A percentile compares a stretch with the other conserved stretches of the same genome.
Conservation (phyloP, 2,797 vertebrate genomes). For the Gambelia wislizenii region DNA sequence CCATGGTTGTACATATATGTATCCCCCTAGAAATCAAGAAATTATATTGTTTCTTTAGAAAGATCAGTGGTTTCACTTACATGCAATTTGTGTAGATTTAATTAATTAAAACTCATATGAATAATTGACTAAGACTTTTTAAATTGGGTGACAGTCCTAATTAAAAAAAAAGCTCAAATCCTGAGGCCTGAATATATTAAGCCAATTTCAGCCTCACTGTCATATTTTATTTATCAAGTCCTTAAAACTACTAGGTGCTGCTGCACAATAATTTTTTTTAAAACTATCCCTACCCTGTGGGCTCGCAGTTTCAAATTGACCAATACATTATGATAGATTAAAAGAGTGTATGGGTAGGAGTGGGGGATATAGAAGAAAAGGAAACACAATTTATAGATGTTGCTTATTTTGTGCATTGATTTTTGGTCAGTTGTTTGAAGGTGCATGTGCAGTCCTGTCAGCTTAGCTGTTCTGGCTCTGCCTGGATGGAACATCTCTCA, state of each 20-base stretch:
- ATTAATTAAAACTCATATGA: not conserved
- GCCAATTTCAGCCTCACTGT: not conserved
- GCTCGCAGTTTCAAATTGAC: not conserved
- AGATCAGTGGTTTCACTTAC: not conserved
- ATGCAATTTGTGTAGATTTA: not conserved
- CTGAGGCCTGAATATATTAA: not conserved
- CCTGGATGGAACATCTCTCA: not conserved
- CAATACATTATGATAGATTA: not conserved
- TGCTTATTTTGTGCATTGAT: not conserved
- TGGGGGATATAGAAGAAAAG: not conserved
- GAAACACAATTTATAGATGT: not conserved
- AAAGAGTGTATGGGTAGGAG: not conserved
- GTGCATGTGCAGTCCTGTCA: not conserved
- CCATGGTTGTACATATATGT: not conserved
- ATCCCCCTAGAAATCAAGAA: not conserved
- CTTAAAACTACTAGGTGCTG: conserved; percentile 1
- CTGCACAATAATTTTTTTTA: not conserved
- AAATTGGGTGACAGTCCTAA: not conserved
- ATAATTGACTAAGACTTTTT: not conserved
- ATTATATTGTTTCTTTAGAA: not conserved
- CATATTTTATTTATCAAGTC: conserved; percentile 7
- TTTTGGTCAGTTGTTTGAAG: not conserved
- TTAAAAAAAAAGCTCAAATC: not conserved
- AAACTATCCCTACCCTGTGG: not conserved
- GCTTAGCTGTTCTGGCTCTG: not conserved